Evolutionary conservation across 2,113 vertebrate species (phyloP).

Genomic region (Semicossyphus pulcher): DNA sequence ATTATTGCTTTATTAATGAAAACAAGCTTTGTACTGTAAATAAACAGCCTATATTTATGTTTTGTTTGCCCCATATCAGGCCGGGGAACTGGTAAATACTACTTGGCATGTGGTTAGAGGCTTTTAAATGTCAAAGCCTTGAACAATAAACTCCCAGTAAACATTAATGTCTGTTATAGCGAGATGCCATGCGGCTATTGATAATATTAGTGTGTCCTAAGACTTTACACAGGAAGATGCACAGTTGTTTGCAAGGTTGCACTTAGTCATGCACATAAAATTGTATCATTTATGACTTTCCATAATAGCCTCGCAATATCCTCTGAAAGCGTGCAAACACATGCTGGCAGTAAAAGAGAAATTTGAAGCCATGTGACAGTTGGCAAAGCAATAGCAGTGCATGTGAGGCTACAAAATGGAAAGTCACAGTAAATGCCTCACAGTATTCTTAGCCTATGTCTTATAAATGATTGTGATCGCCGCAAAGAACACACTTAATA

Average conservation of each 20-base stretch:
- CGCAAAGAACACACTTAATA: neutral
- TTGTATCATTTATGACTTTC: conserved; percentile 54
- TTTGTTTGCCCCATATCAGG: neutral
- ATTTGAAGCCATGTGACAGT: conserved; percentile 51
- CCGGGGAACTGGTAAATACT: neutral
- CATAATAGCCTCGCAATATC: conserved; percentile 43
- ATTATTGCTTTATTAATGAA: neutral
- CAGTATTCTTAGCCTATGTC: neutral
- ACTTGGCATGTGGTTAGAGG: conserved; percentile 16
- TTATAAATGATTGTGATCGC: neutral
- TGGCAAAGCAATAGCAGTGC: conserved; percentile 24
- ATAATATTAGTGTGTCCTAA: conserved; percentile 31
- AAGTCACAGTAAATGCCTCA: neutral
- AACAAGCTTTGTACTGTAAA: neutral
- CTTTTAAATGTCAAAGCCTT: conserved; percentile 44
- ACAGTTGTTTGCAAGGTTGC: conserved; percentile 43
- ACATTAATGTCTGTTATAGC: conserved; percentile 16
- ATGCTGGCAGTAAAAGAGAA: conserved; percentile 47
- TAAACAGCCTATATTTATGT: neutral
- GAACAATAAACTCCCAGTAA: conserved; percentile 22
- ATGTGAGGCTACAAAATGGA: conserved; percentile 8
- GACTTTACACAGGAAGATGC: conserved; percentile 25
- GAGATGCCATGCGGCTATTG: conserved; percentile 3
- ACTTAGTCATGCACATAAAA: conserved; percentile 40
- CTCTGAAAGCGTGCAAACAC: conserved; percentile 30